Evolutionary conservation across 2,797 vertebrate species (phyloP).

Genomic region (Hemitrygon akajei): DNA sequence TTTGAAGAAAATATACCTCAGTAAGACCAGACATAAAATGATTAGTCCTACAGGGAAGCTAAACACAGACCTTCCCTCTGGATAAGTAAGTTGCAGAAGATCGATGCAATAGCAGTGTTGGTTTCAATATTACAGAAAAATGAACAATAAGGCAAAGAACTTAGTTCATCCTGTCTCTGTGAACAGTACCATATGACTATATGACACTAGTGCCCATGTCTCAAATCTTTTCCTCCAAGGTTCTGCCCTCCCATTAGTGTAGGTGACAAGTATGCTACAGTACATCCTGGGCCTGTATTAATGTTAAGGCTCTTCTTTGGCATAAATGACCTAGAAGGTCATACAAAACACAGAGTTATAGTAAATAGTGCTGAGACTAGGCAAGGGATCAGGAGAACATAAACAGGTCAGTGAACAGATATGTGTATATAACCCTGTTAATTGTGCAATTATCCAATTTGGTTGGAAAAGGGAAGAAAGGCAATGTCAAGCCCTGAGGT

Average conservation of each 20-base stretch:
- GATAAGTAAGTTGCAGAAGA: background rate
- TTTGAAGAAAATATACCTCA: background rate
- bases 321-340: background rate
- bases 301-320: background rate
- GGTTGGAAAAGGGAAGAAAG: too few relatives aligned
- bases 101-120: background rate
- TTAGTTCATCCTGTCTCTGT: background rate
- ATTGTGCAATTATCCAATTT: too few relatives aligned
- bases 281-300: background rate
- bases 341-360: background rate
- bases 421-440: too few relatives aligned
- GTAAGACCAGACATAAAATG: background rate
- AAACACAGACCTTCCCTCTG: background rate
- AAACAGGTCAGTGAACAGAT: too few relatives aligned
- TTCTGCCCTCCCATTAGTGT: too few relatives aligned
- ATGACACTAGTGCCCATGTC: background rate
- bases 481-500: too few relatives aligned
- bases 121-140: background rate
- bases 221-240: background rate
- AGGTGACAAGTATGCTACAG: too few relatives aligned
- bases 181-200: background rate
- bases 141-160: background rate
- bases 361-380: background rate
- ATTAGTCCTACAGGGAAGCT: background rate
- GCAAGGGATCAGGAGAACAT: background rate